A percentile compares a stretch with the other conserved stretches of the same genome.
Conservation (phyloP, 2,797 vertebrate species). For the Rhinoraja longicauda region DNA sequence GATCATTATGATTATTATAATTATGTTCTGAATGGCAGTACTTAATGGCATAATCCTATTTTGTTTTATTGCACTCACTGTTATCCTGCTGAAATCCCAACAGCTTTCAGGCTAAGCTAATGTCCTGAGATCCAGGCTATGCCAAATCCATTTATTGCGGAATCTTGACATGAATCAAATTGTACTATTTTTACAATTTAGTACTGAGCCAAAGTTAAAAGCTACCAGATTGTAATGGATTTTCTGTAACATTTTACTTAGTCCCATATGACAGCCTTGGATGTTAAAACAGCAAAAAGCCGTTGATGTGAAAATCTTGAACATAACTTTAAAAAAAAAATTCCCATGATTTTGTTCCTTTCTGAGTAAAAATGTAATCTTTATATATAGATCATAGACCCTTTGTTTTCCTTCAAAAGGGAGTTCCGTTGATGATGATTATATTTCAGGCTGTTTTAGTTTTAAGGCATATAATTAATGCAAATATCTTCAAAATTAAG, state of each 20-base stretch:
- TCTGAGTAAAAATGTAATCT: background rate
- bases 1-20: too few species aligned
- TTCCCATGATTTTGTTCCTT: background rate
- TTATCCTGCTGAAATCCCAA: constrained; percentile 29
- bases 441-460: background rate
- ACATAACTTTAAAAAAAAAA: background rate
- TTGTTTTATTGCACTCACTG: constrained; percentile 3
- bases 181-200: constrained; percentile 28
- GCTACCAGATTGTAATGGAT: constrained; percentile 18
- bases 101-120: constrained; percentile 11
- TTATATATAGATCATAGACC: background rate
- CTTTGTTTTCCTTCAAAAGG: background rate
- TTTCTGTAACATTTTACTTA: constrained; percentile 23
- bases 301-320: constrained; percentile 11
- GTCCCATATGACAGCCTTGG: background rate
- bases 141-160: constrained; percentile 32
- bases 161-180: constrained; percentile 24
- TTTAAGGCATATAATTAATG: background rate
- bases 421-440: background rate
- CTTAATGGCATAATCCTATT: constrained; percentile 11
- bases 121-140: constrained; percentile 18
- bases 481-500: background rate
- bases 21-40: background rate
- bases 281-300: constrained; percentile 21
- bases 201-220: constrained; percentile 18